A percentile compares a stretch with the other conserved stretches of the same genome.
Evolutionary conservation across 1,140 invertebrate genomes (phyloP).

Genomic region (Temnothorax longispinosus): DNA sequence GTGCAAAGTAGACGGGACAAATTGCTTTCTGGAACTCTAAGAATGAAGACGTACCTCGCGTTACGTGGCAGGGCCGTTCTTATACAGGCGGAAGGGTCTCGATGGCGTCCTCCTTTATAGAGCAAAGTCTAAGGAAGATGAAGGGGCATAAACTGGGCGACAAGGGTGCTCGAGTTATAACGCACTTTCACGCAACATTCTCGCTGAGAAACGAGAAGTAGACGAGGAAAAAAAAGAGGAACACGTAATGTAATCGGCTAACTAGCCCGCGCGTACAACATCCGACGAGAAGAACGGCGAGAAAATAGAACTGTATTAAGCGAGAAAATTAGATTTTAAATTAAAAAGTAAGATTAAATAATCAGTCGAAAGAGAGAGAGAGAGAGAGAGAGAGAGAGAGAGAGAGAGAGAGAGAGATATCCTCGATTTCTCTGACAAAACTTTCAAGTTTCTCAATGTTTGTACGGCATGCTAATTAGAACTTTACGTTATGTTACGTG

Average conservation of each 20-base stretch:
- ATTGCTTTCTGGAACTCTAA: slow-evolving; percentile 59
- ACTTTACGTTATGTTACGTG: slow-evolving; percentile 9
- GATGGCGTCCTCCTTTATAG: slow-evolving; percentile 27
- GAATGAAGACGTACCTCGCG: slow-evolving; percentile 41
- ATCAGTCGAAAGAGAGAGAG: background rate
- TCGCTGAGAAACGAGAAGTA: background rate
- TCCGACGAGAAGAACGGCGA: background rate
- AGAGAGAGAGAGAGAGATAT: background rate
- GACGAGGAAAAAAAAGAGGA: background rate
- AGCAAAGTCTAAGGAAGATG: slow-evolving; percentile 22
- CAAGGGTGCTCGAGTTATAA: slow-evolving; percentile 32
- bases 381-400: too few species aligned
- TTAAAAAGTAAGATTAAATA: slow-evolving; percentile 44
- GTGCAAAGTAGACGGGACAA: slow-evolving; percentile 44
- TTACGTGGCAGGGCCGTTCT: background rate
- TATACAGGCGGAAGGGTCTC: background rate
- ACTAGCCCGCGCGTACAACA: slow-evolving; percentile 11
- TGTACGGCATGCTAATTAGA: slow-evolving; percentile 22
- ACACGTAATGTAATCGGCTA: slow-evolving; percentile 19
- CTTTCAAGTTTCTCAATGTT: background rate
- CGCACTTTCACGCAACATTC: slow-evolving; percentile 66
- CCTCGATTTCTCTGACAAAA: background rate
- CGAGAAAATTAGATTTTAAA: slow-evolving; percentile 33
- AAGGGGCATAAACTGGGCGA: background rate
- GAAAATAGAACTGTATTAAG: slow-evolving; percentile 24